phyloP scores from a whole-genome alignment of 2,888 invertebrate genomes.

The Trachelus iudaicus region DNA sequence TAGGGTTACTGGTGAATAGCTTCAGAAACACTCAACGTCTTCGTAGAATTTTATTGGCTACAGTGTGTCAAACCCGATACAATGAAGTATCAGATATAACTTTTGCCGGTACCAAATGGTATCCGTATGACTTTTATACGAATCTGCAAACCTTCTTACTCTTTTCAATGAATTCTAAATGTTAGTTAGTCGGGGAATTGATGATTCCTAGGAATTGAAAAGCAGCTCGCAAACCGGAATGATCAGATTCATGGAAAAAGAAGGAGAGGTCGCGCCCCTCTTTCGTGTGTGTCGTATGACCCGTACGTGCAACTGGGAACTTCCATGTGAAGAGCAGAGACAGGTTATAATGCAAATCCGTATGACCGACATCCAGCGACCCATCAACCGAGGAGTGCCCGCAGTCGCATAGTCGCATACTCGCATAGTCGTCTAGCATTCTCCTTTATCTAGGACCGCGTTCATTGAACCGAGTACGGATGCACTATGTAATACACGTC shows the following conservation, averaged over 20 bases:
- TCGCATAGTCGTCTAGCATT: constrained; percentile 38
- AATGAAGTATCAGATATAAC: neutral
- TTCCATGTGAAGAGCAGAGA: constrained; percentile 28
- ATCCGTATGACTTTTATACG: neutral
- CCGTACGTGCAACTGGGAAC: neutral
- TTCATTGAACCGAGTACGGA: constrained; percentile 45
- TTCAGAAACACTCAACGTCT: neutral
- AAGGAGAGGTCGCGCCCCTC: neutral
- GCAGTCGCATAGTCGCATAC: constrained; percentile 7
- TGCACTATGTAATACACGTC: neutral
- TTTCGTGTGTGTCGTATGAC: neutral
- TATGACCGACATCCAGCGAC: constrained; percentile 51
- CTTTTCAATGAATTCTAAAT: neutral
- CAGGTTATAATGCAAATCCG: constrained; percentile 56
- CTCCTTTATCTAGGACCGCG: constrained; percentile 42
- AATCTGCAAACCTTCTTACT: neutral
- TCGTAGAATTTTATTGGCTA: neutral
- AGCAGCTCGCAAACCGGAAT: neutral
- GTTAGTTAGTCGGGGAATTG: neutral
- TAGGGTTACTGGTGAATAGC: neutral
- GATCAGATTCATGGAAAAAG: neutral
- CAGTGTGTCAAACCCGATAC: neutral
- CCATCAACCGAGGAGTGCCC: constrained; percentile 38
- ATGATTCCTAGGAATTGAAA: neutral
- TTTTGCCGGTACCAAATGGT: neutral